Evolutionary conservation across 2,113 vertebrate species (phyloP), one percentile per base, ranked within the genome.

Genomic region (Cavia porcellus): DNA sequence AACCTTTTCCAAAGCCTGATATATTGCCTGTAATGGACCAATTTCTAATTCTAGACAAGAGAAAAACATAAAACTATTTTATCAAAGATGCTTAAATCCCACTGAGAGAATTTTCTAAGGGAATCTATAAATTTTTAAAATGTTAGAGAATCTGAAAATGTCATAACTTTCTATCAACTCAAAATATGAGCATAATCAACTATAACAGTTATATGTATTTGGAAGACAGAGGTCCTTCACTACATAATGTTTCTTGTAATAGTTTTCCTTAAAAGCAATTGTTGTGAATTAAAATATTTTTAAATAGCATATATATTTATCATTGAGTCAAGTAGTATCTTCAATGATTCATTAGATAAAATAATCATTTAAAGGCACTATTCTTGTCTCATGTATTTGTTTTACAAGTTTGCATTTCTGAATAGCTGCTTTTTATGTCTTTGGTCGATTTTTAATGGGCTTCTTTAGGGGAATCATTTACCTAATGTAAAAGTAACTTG

Each of bases 41-140:
- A 72, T 94, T 24, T 95, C 79, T 79, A 89, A 79, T 66, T 74
- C 22, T 11, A 75, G 61, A 92, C 57, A 93, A 57, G 45, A 94
- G 68, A 79, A 74, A 96, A 95, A 70, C 38, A 55, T 89, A 68
- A 96, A 93, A 79, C 84, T 59, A 59, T 81, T 86, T 92, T 50
- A 90, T 35, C 64, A 74, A 89, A 97, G 47, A 70, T 80, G 79
- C 57, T 89, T 85, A 77, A 80, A 90, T 95, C 55, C 62, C 25
- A 28, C 61, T 38, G 28, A 90, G 66, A 30, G 55, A 80, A 66
- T 89, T 52, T 91, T 79, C 89, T 28, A 62, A 92, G 86, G 86
- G 11, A 83, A 77, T 35, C 28, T 28, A 66, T 89, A 62, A 61
- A 81, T 89, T 86, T 92, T 86, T 68, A 32, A 93, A 91, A 86